phyloP scores from a whole-genome alignment of 1,140 invertebrate species.

The Papilio glaucus region DNA sequence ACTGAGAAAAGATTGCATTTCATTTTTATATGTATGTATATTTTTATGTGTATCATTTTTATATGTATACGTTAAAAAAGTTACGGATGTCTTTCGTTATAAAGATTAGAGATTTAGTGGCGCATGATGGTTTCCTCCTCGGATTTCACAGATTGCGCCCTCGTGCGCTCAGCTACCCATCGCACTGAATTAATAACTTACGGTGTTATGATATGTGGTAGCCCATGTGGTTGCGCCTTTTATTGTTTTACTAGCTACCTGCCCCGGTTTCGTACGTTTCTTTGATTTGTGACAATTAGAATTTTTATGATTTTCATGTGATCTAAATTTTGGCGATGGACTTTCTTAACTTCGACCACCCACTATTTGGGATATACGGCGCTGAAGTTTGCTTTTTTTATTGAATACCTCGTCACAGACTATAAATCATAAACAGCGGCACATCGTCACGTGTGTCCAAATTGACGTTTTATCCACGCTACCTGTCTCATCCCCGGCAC shows the following conservation, averaged over 20 bases:
- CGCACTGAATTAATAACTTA: not conserved
- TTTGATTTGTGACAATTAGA: not conserved
- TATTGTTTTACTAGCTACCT: not conserved
- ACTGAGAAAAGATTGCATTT: not conserved
- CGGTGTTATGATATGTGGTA: not conserved
- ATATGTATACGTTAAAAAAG: not conserved
- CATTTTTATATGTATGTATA: too few species aligned
- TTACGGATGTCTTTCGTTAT: not conserved
- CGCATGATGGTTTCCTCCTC: not conserved
- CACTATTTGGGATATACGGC: not conserved
- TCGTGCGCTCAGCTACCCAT: slow-evolving; percentile 15
- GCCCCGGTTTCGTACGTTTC: not conserved
- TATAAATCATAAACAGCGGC: slow-evolving; percentile 32
- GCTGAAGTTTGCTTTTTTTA: not conserved
- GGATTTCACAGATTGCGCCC: not conserved
- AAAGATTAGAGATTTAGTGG: not conserved
- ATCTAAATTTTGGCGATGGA: too few species aligned
- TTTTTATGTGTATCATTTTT: too few species aligned
- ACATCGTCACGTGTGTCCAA: slow-evolving; percentile 44
- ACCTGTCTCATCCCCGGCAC: slow-evolving; percentile 74
- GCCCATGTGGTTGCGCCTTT: not conserved
- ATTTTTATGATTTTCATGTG: too few species aligned
- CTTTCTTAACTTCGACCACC: not conserved
- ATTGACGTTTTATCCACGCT: slow-evolving; percentile 56
- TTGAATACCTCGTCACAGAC: slow-evolving; percentile 10